These are phyloP conservation scores for Epinotia ramella DNA, from an alignment of 2,888 invertebrate species.

Conservation along the genomic window DNA sequence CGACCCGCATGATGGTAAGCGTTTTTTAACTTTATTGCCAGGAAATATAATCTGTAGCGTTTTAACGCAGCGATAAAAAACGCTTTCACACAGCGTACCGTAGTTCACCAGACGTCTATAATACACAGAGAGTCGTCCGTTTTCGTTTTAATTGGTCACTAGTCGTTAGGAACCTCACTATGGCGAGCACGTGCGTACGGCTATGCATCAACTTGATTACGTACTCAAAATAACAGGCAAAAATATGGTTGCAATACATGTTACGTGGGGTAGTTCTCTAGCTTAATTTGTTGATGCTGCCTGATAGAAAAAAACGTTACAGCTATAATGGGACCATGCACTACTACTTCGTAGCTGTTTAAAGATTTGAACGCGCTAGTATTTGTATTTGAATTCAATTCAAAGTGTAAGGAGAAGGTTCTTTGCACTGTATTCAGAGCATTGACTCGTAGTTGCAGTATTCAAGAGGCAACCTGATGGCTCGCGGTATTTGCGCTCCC, in stretches of 20 bases:
- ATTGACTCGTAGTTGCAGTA: no score
- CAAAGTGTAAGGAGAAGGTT: background rate
- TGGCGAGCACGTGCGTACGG: slow-evolving; percentile 60
- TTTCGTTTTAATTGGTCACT: slow-evolving; percentile 70
- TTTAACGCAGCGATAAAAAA: slow-evolving; percentile 24
- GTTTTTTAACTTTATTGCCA: no score
- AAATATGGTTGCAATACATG: background rate
- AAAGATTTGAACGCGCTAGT: background rate
- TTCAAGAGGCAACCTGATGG: no score
- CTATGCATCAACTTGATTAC: slow-evolving; percentile 63
- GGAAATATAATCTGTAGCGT: no score
- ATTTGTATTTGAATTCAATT: background rate
- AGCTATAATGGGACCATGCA: no score
- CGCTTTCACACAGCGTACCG: slow-evolving; percentile 14
- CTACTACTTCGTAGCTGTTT: background rate
- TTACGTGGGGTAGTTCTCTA: slow-evolving; percentile 5
- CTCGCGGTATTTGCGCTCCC: no score
- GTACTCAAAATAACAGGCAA: slow-evolving; percentile 31
- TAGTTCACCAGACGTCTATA: slow-evolving; percentile 10
- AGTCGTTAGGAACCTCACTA: slow-evolving; percentile 62
- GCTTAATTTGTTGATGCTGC: background rate
- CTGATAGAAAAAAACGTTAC: background rate
- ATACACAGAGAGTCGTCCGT: slow-evolving; percentile 45
- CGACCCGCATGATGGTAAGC: no score
- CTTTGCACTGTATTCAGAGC: background rate